A percentile compares a stretch with the other conserved stretches of the same genome.
phyloP scores from a whole-genome alignment of 2,888 invertebrate species.

The Eupithecia pulchellata region DNA sequence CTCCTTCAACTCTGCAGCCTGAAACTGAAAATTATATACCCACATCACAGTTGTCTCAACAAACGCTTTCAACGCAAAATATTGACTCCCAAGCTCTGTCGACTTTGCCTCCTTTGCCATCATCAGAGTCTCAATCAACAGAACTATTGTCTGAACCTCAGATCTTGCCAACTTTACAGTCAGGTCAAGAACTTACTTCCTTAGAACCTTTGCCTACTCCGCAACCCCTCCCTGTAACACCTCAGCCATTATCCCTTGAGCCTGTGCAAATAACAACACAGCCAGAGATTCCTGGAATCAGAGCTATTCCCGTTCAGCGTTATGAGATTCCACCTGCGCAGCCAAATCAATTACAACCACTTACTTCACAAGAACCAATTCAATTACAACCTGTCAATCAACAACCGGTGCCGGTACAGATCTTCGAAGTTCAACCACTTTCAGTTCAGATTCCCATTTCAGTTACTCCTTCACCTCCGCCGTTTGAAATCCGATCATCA shows the following conservation, averaged over 20 bases:
- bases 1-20: constrained; percentile 20
- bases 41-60: constrained; percentile 13
- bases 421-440: background rate
- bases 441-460: constrained; percentile 13
- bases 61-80: constrained; percentile 17
- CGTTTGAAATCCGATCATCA: constrained; percentile 33
- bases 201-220: constrained; percentile 24
- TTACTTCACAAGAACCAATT: constrained; percentile 5
- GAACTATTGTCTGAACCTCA: constrained; percentile 23
- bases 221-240: constrained; percentile 27
- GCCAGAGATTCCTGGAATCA: constrained; percentile 20
- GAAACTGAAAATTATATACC: constrained; percentile 15
- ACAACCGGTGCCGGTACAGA: background rate
- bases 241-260: background rate
- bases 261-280: constrained; percentile 20
- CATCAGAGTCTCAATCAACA: constrained; percentile 14
- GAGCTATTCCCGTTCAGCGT: constrained; percentile 21
- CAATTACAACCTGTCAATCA: background rate
- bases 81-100: constrained; percentile 17
- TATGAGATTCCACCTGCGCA: constrained; percentile 18
- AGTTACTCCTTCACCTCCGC: constrained; percentile 14
- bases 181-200: constrained; percentile 18
- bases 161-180: constrained; percentile 17
- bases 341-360: constrained; percentile 8
- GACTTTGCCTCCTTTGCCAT: constrained; percentile 1